A percentile compares a stretch with the other conserved stretches of the same genome.
phyloP scores from a whole-genome alignment of 2,113 vertebrate species.

The Pelvicachromis taeniatus region DNA sequence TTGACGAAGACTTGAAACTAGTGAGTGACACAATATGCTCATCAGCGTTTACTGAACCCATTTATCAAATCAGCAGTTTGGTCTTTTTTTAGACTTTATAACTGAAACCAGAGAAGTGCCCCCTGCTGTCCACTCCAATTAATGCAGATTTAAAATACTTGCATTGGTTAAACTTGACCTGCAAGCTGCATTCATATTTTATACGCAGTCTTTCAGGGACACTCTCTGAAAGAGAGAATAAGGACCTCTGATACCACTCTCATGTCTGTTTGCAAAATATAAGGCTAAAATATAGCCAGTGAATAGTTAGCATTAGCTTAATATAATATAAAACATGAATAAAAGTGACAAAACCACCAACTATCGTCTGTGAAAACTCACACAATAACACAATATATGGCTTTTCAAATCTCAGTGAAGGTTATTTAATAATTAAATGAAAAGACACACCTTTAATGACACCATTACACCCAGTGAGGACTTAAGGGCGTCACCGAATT shows the following conservation, averaged over 20 bases:
- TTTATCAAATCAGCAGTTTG: not conserved
- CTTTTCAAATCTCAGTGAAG: not conserved
- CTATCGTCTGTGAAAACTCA: not conserved
- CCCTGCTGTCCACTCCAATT: not conserved
- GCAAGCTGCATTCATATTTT: not conserved
- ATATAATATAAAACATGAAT: not conserved
- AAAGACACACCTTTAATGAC: not conserved
- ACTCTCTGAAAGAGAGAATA: too few relatives aligned
- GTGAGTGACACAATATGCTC: not conserved
- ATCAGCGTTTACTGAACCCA: not conserved
- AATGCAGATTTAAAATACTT: not conserved
- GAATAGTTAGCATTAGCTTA: not conserved
- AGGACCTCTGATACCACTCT: not conserved
- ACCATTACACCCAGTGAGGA: not conserved
- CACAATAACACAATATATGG: fast-evolving
- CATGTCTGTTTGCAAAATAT: not conserved
- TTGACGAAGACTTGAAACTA: not conserved
- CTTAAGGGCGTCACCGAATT: not conserved
- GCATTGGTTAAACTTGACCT: not conserved
- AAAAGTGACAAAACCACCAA: not conserved
- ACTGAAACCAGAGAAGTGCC: not conserved
- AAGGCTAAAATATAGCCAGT: not conserved
- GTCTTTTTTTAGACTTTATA: not conserved
- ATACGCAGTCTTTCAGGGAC: not conserved
- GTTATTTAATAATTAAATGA: not conserved